phyloP scores from a whole-genome alignment of 2,113 vertebrate genomes.

The Ibidorhyncha struthersii region DNA sequence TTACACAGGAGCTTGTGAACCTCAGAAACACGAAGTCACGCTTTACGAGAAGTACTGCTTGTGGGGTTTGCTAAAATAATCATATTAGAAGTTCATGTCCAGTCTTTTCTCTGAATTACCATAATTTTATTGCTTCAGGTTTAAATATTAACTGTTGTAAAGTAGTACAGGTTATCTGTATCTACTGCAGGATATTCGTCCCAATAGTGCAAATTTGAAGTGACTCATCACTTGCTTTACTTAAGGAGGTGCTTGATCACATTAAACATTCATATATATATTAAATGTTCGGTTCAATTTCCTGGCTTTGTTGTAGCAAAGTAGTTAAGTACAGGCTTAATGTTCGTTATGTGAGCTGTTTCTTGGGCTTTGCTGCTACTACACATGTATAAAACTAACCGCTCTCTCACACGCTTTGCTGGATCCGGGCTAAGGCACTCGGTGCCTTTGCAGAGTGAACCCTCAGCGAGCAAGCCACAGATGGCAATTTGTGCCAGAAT shows the following conservation, averaged over 20 bases:
- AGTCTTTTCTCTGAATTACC: background rate
- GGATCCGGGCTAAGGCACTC: background rate
- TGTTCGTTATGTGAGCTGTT: background rate
- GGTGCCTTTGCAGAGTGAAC: background rate
- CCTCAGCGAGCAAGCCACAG: background rate
- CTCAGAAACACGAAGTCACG: background rate
- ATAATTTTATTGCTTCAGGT: background rate
- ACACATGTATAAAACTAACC: rapidly evolving
- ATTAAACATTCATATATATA: background rate
- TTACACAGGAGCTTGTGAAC: rapidly evolving
- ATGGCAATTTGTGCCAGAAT: background rate
- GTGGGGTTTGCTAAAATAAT: background rate
- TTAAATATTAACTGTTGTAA: background rate
- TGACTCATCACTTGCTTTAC: background rate
- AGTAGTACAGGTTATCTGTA: background rate
- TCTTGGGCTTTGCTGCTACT: background rate
- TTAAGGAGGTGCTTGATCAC: background rate
- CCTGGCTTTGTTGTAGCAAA: background rate
- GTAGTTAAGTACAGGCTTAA: background rate
- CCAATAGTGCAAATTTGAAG: background rate
- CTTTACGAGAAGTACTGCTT: background rate
- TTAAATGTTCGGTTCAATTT: background rate
- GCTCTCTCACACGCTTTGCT: background rate
- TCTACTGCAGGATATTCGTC: background rate
- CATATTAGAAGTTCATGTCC: background rate